Evolutionary conservation across 2,888 invertebrate genomes (phyloP).

Genomic region (Marasmarcha lunaedactyla): DNA sequence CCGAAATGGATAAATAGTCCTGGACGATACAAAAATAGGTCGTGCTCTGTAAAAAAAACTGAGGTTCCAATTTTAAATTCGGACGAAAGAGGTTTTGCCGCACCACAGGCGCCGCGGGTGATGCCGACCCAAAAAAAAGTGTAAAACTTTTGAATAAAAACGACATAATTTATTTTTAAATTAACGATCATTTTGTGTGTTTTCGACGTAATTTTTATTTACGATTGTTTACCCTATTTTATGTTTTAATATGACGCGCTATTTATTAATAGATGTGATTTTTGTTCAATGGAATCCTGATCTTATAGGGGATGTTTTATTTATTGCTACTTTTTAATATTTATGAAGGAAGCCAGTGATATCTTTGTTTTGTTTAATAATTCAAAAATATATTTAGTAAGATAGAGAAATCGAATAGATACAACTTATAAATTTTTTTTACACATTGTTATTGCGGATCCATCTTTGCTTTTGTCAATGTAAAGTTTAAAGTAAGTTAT

Average conservation of each 20-base stretch:
- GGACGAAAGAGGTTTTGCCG: constrained; percentile 48
- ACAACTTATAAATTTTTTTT: no score
- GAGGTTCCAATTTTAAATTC: constrained; percentile 22
- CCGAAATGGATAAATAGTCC: constrained; percentile 50
- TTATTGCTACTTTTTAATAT: constrained; percentile 28
- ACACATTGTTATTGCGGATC: no score
- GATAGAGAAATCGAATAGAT: no score
- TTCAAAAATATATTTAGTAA: no score
- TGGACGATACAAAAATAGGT: no score
- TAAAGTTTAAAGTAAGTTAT: no score
- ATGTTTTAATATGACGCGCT: constrained; percentile 62
- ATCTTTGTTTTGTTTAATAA: constrained; percentile 9
- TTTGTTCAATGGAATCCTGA: constrained; percentile 33
- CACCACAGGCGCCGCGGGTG: constrained; percentile 39
- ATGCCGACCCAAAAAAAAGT: constrained; percentile 56
- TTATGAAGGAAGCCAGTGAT: constrained; percentile 22
- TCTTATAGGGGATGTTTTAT: constrained; percentile 39
- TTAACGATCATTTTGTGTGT: constrained; percentile 58
- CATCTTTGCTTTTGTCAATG: no score
- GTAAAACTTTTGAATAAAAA: constrained; percentile 58
- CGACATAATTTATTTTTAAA: constrained; percentile 61
- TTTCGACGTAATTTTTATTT: constrained; percentile 65
- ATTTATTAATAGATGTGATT: constrained; percentile 48
- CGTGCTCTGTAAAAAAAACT: constrained; percentile 17
- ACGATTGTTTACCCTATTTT: constrained; percentile 68